Conservation (phyloP, 2,797 vertebrate genomes). For the Acipenser oxyrinchus region DNA sequence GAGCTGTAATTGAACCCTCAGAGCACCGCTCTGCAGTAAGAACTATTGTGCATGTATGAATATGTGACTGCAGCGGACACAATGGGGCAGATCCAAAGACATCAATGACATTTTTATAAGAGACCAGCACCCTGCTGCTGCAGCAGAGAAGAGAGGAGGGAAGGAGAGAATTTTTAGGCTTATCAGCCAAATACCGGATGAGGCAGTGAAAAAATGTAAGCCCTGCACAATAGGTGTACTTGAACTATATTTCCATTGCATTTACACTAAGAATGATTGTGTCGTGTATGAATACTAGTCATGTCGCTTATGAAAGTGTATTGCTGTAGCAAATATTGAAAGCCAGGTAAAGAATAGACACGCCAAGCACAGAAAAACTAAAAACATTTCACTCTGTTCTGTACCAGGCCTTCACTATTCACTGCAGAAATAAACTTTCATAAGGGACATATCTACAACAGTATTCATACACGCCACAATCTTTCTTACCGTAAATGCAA, state of each 20-base stretch:
- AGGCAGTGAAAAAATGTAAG: not conserved
- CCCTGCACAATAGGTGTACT: not conserved
- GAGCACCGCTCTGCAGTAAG: not conserved
- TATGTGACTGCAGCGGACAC: not conserved
- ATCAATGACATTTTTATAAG: constrained; percentile 2
- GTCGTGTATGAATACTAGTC: no score
- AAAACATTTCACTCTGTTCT: no score
- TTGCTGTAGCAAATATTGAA: no score
- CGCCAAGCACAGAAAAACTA: no score
- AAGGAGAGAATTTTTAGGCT: not conserved
- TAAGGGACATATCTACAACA: no score
- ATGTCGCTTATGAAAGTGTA: no score
- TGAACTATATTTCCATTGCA: not conserved
- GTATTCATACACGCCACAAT: no score
- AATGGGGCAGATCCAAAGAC: not conserved
- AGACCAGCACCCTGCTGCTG: not conserved
- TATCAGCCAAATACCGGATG: constrained; percentile 7
- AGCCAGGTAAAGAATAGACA: no score
- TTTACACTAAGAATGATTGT: not conserved
- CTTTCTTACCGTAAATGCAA: no score
- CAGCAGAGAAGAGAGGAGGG: not conserved
- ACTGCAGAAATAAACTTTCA: no score
- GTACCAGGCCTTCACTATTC: no score
- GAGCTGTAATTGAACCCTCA: not conserved
- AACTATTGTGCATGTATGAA: not conserved